Evolutionary conservation across 2,888 invertebrate species (phyloP).

Genomic region (Cosmia trapezina): DNA sequence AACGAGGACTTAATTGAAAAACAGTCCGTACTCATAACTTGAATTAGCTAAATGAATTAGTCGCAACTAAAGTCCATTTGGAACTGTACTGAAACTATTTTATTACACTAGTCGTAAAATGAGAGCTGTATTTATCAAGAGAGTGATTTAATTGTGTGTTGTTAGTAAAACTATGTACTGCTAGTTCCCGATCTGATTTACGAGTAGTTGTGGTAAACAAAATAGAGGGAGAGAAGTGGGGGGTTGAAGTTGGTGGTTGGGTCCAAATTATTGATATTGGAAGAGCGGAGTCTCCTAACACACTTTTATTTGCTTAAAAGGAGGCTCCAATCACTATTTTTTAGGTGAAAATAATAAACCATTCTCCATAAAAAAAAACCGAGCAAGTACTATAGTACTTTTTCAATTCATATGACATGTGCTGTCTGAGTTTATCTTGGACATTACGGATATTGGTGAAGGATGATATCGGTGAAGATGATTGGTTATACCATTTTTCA

Average conservation of each 20-base stretch:
- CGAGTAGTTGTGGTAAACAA: background rate
- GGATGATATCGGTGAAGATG: background rate
- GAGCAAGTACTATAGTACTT: too few relatives aligned
- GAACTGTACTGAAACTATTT: constrained; percentile 40
- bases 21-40: constrained; percentile 30
- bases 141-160: constrained; percentile 26
- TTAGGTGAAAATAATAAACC: too few relatives aligned
- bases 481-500: background rate
- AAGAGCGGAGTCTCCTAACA: too few relatives aligned
- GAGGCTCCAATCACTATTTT: too few relatives aligned
- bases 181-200: constrained; percentile 7
- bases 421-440: too few relatives aligned
- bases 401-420: too few relatives aligned
- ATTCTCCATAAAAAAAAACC: too few relatives aligned
- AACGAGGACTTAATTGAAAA: constrained; percentile 46
- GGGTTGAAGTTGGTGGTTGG: too few relatives aligned
- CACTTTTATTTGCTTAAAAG: too few relatives aligned
- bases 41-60: constrained; percentile 53
- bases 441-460: too few relatives aligned
- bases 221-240: too few relatives aligned
- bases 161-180: background rate
- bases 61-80: constrained; percentile 34
- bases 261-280: too few relatives aligned
- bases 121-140: constrained; percentile 27
- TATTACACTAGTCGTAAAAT: constrained; percentile 37